phyloP scores from a whole-genome alignment of 2,888 invertebrate species.

The Dinocampus coccinellae region DNA sequence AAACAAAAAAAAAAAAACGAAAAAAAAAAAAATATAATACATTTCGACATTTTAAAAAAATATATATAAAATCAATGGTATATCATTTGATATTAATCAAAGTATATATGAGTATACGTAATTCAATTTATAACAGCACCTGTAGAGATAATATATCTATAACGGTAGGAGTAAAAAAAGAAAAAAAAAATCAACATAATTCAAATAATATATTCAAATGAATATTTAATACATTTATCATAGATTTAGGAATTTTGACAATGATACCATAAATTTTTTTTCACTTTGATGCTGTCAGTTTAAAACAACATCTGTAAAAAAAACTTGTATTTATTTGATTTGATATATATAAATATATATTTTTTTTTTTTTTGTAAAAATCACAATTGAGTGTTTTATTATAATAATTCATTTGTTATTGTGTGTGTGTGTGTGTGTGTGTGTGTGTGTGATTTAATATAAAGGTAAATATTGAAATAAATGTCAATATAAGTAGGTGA shows the following conservation, averaged over 20 bases:
- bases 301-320: too few species aligned
- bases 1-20: too few species aligned
- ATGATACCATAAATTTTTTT: not conserved
- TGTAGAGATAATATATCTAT: not conserved
- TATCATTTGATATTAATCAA: not conserved
- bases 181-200: not conserved
- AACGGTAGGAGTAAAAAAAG: not conserved
- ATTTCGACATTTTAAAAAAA: not conserved
- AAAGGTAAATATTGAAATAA: too few species aligned
- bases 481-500: too few species aligned
- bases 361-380: too few species aligned
- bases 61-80: not conserved
- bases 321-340: too few species aligned
- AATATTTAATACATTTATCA: slow-evolving; percentile 1
- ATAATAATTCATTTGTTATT: too few species aligned
- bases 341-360: too few species aligned
- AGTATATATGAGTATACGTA: not conserved
- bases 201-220: not conserved
- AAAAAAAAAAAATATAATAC: not conserved
- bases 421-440: too few species aligned
- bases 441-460: too few species aligned
- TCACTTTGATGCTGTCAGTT: not conserved
- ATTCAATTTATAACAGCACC: not conserved
- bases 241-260: not conserved
- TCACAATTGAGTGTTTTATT: too few species aligned